Percentiles rank a stretch among this genome's conserved stretches.
Evolutionary conservation across 1,140 invertebrate genomes (phyloP).

Genomic region (Bathynomus jamesi): DNA sequence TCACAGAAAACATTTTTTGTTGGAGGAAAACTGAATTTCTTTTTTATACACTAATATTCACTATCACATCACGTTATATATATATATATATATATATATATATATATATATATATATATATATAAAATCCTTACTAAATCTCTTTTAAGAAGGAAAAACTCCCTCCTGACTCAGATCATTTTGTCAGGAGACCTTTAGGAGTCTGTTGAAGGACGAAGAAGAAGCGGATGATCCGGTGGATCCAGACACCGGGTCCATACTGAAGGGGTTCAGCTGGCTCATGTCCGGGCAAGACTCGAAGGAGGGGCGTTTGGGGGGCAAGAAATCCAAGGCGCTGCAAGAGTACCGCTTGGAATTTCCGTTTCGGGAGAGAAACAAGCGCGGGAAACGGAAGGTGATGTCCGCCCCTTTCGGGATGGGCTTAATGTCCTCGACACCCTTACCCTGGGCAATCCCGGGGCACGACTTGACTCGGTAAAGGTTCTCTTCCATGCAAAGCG

Average conservation of each 20-base stretch:
- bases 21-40: too few relatives aligned
- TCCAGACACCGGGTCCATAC: not conserved
- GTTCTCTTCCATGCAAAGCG: not conserved
- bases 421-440: not conserved
- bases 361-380: not conserved
- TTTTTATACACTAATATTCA: too few relatives aligned
- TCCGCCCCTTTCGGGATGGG: not conserved
- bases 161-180: too few relatives aligned
- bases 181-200: not conserved
- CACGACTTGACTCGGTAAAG: not conserved
- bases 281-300: not conserved
- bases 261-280: too few relatives aligned
- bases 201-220: not conserved
- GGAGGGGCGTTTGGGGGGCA: not conserved
- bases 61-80: too few relatives aligned
- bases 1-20: too few relatives aligned
- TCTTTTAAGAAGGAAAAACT: not conserved
- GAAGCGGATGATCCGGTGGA: not conserved
- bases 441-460: not conserved
- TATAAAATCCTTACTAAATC: not conserved
- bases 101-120: conserved; percentile 13
- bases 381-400: not conserved
- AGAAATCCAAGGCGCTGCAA: not conserved
- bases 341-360: not conserved
- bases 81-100: conserved; percentile 13